A percentile compares a stretch with the other conserved stretches of the same genome.
phyloP scores from a whole-genome alignment of 2,888 invertebrate genomes.

The Tricholauxania praeusta region DNA sequence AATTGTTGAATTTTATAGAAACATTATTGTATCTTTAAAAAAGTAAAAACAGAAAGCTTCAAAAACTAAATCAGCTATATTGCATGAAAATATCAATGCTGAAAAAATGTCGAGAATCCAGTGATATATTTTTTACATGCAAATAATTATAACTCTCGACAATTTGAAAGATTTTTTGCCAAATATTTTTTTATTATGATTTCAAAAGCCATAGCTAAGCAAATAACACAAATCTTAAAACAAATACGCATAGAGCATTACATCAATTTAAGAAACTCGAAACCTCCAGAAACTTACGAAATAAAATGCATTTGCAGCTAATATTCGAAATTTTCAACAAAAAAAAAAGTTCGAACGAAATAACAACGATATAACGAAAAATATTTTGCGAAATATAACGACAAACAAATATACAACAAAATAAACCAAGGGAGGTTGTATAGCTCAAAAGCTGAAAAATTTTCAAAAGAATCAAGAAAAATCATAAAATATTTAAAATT shows the following conservation, averaged over 20 bases:
- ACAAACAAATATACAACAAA: background rate
- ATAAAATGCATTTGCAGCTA: conserved; percentile 20
- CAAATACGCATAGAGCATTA: background rate
- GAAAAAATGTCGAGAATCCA: too few relatives aligned
- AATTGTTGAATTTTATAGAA: conserved; percentile 6
- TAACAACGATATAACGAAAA: conserved; percentile 31
- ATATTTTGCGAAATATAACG: conserved; percentile 13
- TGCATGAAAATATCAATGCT: too few relatives aligned
- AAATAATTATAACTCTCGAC: too few relatives aligned
- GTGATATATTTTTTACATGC: too few relatives aligned
- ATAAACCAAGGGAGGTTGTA: conserved; percentile 22
- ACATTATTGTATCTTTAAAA: background rate
- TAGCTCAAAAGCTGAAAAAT: conserved; percentile 13
- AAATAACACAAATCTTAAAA: background rate
- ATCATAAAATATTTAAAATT: too few relatives aligned
- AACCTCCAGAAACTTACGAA: conserved; percentile 37
- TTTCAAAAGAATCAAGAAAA: background rate
- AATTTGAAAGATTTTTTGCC: background rate
- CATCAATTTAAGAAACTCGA: conserved; percentile 32
- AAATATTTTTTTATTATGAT: conserved; percentile 10
- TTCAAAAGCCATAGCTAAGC: background rate
- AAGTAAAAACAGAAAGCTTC: background rate
- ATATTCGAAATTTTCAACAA: background rate
- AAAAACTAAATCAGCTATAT: too few relatives aligned
- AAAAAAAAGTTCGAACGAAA: conserved; percentile 19